Evolutionary conservation across 2,113 vertebrate genomes (phyloP), one percentile per base, ranked within the genome.

Genomic region (Rousettus leschenaultii): DNA sequence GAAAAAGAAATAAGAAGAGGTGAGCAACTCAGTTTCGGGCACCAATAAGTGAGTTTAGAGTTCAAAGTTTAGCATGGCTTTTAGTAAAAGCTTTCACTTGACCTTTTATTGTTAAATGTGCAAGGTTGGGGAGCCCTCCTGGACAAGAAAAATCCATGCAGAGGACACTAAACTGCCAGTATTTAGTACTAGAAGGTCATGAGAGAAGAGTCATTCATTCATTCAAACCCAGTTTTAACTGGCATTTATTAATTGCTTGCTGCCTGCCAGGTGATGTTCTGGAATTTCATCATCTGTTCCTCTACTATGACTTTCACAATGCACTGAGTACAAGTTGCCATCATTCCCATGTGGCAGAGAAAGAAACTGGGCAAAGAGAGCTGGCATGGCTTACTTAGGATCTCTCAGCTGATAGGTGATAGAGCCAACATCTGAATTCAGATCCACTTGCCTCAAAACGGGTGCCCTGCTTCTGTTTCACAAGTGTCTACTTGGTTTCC

Each of bases 241-340:
- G 63, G 10, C 70, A 43, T 21, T 43, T 48, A 28, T 43, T 66
- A 48, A n/a, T 6, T 0, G 1, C 12, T 38, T 30, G 7, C 22
- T 48, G 6, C 38, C 78, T 21, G 40, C 2, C 2, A 15, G 21
- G 28, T 8, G 5, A 11, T 1, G 0, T 35, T 22, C 74, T 55
- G 51, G 38, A 14, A 33, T 55, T 6, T 66, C 7, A 0, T 85
- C 55, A 65, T 24, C n/a, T 16, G 4, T 53, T 75, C 38, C 2
- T 45, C 14, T 43, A 22, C 59, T 38, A 6, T 13, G 6, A 33
- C 12, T 48, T 30, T 74, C 82, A 48, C 30, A 11, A 12, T 5
- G 8, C 5, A 59, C 73, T 5, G 0, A 1, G 10, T 14, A 28
- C 14, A 22, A 38, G 35, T 59, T 24, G 14, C 43, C 35, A 19